phyloP scores from a whole-genome alignment of 2,888 invertebrate species.

The Tachystola acroxantha region DNA sequence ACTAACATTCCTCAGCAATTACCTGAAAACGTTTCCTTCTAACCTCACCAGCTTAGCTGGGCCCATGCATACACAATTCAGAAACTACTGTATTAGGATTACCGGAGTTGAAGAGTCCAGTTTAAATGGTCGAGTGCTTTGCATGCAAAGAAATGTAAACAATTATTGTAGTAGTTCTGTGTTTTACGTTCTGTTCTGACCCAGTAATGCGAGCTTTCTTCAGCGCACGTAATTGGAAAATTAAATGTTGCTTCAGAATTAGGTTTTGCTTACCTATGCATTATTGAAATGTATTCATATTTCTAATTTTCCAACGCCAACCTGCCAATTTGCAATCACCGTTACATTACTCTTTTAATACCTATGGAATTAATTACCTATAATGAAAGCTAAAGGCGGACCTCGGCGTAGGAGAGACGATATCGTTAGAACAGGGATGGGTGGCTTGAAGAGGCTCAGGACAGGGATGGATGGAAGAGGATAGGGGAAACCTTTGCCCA shows the following conservation, averaged over 20 bases:
- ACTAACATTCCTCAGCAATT: constrained; percentile 9
- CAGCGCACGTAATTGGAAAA: background rate
- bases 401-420: no score
- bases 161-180: constrained; percentile 19
- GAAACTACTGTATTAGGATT: background rate
- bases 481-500: no score
- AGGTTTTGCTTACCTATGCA: no score
- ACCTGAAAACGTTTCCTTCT: constrained; percentile 11
- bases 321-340: no score
- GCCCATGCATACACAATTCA: constrained; percentile 1
- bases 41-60: constrained; percentile 14
- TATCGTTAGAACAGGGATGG: no score
- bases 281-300: no score
- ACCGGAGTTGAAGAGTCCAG: constrained; percentile 6
- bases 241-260: background rate
- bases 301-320: no score
- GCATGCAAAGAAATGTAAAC: constrained; percentile 23
- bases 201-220: constrained; percentile 2
- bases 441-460: no score
- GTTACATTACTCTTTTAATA: no score
- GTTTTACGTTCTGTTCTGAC: constrained; percentile 1
- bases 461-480: no score
- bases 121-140: constrained; percentile 15
- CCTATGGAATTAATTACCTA: no score
- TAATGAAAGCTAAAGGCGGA: no score